Evolutionary conservation across 2,797 vertebrate genomes (phyloP).

Genomic region (Phrynocephalus forsythii): DNA sequence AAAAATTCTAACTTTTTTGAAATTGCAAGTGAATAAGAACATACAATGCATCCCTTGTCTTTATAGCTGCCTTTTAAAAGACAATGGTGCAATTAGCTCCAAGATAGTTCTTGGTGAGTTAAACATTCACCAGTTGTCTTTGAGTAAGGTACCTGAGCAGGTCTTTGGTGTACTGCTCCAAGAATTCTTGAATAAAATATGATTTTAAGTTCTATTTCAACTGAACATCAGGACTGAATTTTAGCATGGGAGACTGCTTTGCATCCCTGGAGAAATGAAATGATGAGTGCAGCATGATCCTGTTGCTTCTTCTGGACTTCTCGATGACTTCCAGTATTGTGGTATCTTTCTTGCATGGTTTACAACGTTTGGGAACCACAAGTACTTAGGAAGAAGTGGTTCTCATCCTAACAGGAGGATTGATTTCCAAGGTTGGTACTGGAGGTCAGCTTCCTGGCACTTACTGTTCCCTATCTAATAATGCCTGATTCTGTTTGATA

Average conservation of each 20-base stretch:
- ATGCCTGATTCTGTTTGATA: background rate
- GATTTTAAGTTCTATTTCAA: slow-evolving; percentile 3
- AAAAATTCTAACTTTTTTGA: slow-evolving; percentile 55
- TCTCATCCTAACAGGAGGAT: background rate
- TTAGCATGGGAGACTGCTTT: background rate
- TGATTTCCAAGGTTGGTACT: background rate
- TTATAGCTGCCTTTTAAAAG: background rate
- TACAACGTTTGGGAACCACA: background rate
- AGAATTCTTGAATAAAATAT: background rate
- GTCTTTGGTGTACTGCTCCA: background rate
- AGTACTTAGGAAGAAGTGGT: background rate
- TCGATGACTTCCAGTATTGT: background rate
- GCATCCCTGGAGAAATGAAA: background rate
- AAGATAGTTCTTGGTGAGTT: background rate
- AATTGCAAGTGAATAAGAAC: slow-evolving; percentile 28
- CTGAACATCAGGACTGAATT: background rate
- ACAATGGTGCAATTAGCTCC: background rate
- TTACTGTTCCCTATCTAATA: background rate
- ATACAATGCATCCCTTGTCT: slow-evolving; percentile 12
- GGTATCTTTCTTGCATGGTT: background rate
- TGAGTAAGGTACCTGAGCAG: background rate
- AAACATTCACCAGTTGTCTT: background rate
- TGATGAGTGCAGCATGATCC: background rate
- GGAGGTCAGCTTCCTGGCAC: background rate
- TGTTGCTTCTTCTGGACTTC: background rate